These are phyloP conservation scores for Leptodactylus fuscus DNA, from an alignment of 2,113 vertebrate species.

Conservation along the genomic window DNA sequence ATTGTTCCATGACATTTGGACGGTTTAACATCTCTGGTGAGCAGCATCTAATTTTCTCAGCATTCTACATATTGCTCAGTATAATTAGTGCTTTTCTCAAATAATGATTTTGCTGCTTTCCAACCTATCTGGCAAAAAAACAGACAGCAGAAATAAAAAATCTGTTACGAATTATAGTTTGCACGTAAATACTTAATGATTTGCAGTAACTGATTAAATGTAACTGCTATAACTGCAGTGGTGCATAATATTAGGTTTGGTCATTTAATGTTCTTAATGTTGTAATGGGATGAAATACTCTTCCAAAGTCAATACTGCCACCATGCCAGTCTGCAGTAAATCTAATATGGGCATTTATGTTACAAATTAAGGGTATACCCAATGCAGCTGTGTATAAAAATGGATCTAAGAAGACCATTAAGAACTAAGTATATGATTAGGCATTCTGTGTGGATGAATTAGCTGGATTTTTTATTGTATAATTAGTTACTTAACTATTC, in stretches of 20 bases:
- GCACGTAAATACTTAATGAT: slow-evolving; percentile 37
- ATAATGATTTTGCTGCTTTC: slow-evolving; percentile 32
- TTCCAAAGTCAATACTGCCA: slow-evolving; percentile 26
- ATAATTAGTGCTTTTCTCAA: slow-evolving; percentile 23
- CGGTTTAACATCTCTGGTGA: background rate
- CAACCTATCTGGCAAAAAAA: slow-evolving; percentile 37
- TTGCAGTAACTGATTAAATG: slow-evolving; percentile 45
- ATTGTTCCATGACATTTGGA: slow-evolving; percentile 18
- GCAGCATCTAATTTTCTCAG: slow-evolving; percentile 25
- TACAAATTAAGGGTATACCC: slow-evolving; percentile 4
- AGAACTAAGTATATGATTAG: slow-evolving; percentile 43
- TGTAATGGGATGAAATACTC: background rate
- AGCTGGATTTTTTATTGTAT: slow-evolving; percentile 9
- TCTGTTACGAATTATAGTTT: slow-evolving; percentile 35
- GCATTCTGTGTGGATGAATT: slow-evolving; percentile 21
- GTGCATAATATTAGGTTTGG: slow-evolving; percentile 24
- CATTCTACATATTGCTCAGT: slow-evolving; percentile 24
- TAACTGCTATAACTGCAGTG: background rate
- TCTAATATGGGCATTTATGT: slow-evolving; percentile 18
- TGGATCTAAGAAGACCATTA: background rate
- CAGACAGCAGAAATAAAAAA: slow-evolving; percentile 11
- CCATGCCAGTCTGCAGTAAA: slow-evolving; percentile 39
- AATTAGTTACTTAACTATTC: slow-evolving; percentile 39
- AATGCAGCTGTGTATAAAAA: slow-evolving; percentile 25
- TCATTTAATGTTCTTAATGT: slow-evolving; percentile 30